Evolutionary conservation across 2,888 invertebrate genomes (phyloP), one percentile per base, ranked within the genome.

Genomic region (Pediacus dermestoides): DNA sequence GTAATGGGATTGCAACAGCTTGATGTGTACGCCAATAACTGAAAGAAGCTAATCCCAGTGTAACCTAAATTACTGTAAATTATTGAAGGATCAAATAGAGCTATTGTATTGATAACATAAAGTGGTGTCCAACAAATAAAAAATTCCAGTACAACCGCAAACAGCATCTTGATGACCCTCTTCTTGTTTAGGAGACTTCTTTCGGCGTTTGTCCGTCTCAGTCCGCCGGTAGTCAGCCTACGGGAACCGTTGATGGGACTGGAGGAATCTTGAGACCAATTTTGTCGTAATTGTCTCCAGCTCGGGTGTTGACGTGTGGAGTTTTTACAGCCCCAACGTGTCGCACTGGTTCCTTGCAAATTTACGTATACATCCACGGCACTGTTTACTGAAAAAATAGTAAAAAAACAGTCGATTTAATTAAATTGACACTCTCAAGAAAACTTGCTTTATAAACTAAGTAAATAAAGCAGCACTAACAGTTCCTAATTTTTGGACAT

Each of bases 121-220:
- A 78, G 61, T 0, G 82, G 83, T 1, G 81, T 78, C 82, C 82
- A 83, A 60, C 81, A 83, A 33, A 81, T 69, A 64, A 83, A 83
- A 63, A 82, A 83, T 55, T 82, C 80, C n/a, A 80, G 61, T 2
- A 82, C 81, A 4, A 82, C 75, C 2, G 78, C 78, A 51, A 80
- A 78, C 34, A 83, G 65, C 82, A 83, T 82, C 60, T 77, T 74
- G 48, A 76, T 72, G 9, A 77, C 74, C 10, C 74, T 69, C 40
- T 70, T 70, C 47, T 73, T 73, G 48, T 71, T 73, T 34, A 66
- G 63, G 4, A 74, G 60, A 43, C 70, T 73, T 39, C 72, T 66
- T 52, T 72, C 73, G 12, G 71, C 72, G 54, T 74, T 73, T 8
- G 73, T 70, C 11, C 71, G 64, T 31, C 65, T 50, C 16, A 69